These are phyloP conservation scores for Eira barbara DNA, from an alignment of 2,113 vertebrate genomes.

Conservation along the genomic window DNA sequence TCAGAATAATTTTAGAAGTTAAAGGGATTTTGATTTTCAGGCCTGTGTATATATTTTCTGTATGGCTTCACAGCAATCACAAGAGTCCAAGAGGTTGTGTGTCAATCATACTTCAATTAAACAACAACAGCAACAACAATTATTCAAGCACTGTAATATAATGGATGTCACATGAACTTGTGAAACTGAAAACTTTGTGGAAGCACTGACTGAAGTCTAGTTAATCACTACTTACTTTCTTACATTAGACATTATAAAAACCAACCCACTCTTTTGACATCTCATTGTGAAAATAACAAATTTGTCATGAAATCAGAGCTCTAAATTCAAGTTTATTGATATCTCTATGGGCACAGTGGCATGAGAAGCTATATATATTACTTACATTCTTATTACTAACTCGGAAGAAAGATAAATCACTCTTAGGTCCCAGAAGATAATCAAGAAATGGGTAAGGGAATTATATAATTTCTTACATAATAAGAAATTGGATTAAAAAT, in stretches of 20 bases:
- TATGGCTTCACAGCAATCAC: background rate
- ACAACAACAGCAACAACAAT: background rate
- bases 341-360: constrained; percentile 33
- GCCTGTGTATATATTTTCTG: background rate
- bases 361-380: constrained; percentile 59
- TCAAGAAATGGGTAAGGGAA: constrained; percentile 8
- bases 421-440: background rate
- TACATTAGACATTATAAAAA: constrained; percentile 24
- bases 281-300: constrained; percentile 53
- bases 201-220: background rate
- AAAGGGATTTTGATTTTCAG: background rate
- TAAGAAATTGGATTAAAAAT: background rate
- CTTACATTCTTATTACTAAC: constrained; percentile 55
- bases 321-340: constrained; percentile 61
- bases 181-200: background rate
- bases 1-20: background rate
- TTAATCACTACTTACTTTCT: background rate
- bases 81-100: background rate
- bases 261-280: constrained; percentile 42
- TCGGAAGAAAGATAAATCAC: constrained; percentile 54
- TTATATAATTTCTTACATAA: background rate
- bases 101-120: background rate
- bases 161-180: background rate
- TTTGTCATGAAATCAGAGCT: constrained; percentile 51
- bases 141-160: background rate